Evolutionary conservation across 2,113 vertebrate genomes (phyloP), one percentile per base, ranked within the genome.

Genomic region (Marmota monax): DNA sequence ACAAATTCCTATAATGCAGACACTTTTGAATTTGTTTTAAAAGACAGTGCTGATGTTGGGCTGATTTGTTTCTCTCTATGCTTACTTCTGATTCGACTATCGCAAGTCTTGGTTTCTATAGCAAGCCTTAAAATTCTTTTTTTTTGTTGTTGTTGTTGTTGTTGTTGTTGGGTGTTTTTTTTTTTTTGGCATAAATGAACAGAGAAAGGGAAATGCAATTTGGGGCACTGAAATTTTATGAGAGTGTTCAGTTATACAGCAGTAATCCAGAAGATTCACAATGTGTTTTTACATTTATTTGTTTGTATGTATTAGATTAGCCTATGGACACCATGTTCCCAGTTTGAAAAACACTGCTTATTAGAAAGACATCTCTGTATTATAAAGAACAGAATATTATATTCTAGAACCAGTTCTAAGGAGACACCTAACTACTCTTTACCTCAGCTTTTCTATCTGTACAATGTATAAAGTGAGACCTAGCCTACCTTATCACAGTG

Each of bases 321-420:
- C 34, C 37, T 72, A 51, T 25, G 27, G 22, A 14, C 34, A 4
- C 11, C 12, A 42, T 48, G 53, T 77, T 5, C 48, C 69, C 74
- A 85, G n/a, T 90, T 87, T 80, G 56, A 76, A 90, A 93, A 69
- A 48, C 23, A 70, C 23, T 42, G 22, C 11, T 88, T 91, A 76
- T 80, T 84, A 88, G 51, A 78, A 90, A 96, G 25, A 45, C 5
- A 87, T 61, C 20, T 74, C 2, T 56, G 29, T 84, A 4, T 87
- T 80, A 56, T 53, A 8, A 48, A 74, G 16, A 94, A 63, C 0
- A 77, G 58, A 87, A 65, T 17, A 91, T 65, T 45, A 32, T 73
- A 77, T 83, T 82, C 69, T 86, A 83, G 58, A 91, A 69, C 86
- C 27, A 56, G 7, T n/a, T 92, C 13, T 65, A 72, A 48, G 12